Conservation (phyloP, 2,888 invertebrate genomes). For the Dascillus cervinus region DNA sequence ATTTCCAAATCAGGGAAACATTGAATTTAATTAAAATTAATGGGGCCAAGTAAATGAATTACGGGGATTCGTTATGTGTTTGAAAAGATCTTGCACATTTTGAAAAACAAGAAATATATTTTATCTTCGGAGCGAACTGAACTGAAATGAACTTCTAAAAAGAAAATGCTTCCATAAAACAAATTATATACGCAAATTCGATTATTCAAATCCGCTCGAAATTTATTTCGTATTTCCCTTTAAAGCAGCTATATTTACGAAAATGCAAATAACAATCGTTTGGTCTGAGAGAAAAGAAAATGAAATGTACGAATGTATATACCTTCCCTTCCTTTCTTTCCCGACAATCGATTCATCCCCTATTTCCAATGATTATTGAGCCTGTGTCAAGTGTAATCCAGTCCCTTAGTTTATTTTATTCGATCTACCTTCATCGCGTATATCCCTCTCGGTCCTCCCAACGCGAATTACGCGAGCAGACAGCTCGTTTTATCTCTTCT, state of each 20-base stretch:
- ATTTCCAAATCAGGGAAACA: too few species aligned
- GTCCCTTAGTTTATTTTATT: constrained; percentile 26
- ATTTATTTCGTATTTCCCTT: constrained; percentile 35
- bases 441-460: constrained; percentile 12
- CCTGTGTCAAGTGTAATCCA: constrained; percentile 33
- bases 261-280: constrained; percentile 34
- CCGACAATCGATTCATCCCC: constrained; percentile 27
- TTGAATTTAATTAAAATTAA: too few species aligned
- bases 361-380: constrained; percentile 30
- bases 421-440: constrained; percentile 16
- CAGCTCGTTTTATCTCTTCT: constrained; percentile 13
- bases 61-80: too few species aligned
- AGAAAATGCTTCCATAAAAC: constrained; percentile 29
- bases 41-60: too few species aligned
- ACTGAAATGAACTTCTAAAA: constrained; percentile 25
- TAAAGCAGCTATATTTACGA: constrained; percentile 30
- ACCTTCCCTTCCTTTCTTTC: constrained; percentile 21
- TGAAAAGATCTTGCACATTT: too few species aligned
- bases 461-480: constrained; percentile 4
- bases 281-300: constrained; percentile 18
- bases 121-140: constrained; percentile 15
- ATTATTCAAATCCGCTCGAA: constrained; percentile 37
- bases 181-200: constrained; percentile 37
- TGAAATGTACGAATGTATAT: constrained; percentile 21
- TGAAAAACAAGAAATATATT: constrained; percentile 12